A percentile compares a stretch with the other conserved stretches of the same genome.
Evolutionary conservation across 2,113 vertebrate species (phyloP).

Genomic region (Gnathonemus longibarbis): DNA sequence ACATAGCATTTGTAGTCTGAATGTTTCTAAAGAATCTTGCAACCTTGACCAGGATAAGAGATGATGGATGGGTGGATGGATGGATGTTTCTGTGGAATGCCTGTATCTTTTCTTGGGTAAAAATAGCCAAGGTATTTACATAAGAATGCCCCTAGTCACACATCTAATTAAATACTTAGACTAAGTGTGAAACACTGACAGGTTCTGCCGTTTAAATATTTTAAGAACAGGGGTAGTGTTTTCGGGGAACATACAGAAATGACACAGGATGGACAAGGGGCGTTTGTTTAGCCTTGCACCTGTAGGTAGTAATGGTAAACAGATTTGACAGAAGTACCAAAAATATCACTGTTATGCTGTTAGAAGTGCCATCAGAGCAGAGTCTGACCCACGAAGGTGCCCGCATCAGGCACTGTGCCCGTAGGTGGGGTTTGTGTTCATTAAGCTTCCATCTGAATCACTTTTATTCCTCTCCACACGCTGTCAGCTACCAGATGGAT

Average conservation of each 20-base stretch:
- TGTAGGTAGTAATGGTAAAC: conserved; percentile 20
- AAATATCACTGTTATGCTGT: conserved; percentile 26
- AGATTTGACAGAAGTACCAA: conserved; percentile 9
- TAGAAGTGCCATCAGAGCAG: background rate
- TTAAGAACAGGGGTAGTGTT: background rate
- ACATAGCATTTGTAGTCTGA: background rate
- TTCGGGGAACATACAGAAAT: conserved; percentile 12
- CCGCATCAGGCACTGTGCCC: background rate
- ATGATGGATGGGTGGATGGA: background rate
- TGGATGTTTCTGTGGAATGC: background rate
- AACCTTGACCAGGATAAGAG: background rate
- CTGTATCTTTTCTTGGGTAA: background rate
- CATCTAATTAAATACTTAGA: background rate
- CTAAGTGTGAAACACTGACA: background rate
- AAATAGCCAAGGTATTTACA: background rate
- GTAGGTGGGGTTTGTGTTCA: background rate
- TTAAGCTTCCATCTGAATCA: background rate
- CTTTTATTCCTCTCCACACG: background rate
- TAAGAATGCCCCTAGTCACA: background rate
- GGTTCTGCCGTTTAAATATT: conserved; percentile 4
- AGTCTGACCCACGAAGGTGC: background rate
- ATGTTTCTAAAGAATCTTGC: background rate
- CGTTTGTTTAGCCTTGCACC: conserved; percentile 27
- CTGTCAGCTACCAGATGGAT: background rate
- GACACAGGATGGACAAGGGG: background rate